Percentiles rank a stretch among this genome's conserved stretches.
These are phyloP conservation scores for Sapajus apella DNA, from an alignment of 2,113 vertebrate genomes.

Conservation along the genomic window DNA sequence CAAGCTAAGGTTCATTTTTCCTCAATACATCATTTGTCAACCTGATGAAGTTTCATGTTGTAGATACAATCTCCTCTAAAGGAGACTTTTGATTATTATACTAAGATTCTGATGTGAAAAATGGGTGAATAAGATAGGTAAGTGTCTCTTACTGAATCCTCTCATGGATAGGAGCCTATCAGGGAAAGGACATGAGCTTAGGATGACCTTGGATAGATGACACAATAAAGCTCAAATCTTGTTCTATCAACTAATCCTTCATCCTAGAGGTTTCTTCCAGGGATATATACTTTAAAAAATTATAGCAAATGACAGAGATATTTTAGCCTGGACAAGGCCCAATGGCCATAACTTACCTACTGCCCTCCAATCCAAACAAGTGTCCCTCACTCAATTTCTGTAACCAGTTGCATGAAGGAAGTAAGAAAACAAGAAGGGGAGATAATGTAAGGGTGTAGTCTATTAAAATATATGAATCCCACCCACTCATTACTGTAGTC, in stretches of 20 bases:
- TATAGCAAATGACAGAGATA: not conserved
- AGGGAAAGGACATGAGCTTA: not conserved
- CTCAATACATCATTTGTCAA: not conserved
- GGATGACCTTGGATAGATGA: not conserved
- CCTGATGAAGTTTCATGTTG: not conserved
- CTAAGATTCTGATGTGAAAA: not conserved
- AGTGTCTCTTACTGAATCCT: not conserved
- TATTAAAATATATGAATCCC: not conserved
- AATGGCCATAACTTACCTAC: not conserved
- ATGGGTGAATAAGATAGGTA: not conserved
- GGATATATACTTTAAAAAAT: not conserved
- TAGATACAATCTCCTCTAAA: not conserved
- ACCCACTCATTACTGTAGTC: not conserved
- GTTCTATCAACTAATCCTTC: not conserved
- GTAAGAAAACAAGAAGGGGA: not conserved
- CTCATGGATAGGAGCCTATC: not conserved
- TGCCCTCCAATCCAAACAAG: not conserved
- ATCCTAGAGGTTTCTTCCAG: not conserved
- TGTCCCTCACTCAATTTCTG: not conserved
- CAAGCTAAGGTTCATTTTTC: not conserved
- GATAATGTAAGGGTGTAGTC: not conserved
- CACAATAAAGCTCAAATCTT: not conserved
- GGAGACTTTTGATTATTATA: not conserved
- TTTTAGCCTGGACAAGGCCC: not conserved
- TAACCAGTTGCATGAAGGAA: not conserved